phyloP scores from a whole-genome alignment of 1,140 invertebrate species.

The Pseudoatta argentina region DNA sequence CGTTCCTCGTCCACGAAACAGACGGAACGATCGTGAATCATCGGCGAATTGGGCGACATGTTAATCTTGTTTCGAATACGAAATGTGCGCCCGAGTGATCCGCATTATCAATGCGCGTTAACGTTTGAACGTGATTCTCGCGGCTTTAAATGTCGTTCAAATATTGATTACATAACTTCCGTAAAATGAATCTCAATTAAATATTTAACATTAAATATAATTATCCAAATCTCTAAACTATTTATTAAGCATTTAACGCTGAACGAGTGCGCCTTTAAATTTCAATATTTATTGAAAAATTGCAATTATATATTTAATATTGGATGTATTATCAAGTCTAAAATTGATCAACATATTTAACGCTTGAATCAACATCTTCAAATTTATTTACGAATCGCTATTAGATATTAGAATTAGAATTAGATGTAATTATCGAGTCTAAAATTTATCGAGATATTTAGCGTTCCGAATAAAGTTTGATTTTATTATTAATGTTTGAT shows the following conservation, averaged over 20 bases:
- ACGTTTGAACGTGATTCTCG: conserved; percentile 63
- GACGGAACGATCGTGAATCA: conserved; percentile 80
- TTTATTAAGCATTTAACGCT: too few species aligned
- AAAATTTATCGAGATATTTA: conserved; percentile 20
- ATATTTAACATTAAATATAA: background rate
- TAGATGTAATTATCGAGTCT: too few species aligned
- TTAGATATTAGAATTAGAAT: too few species aligned
- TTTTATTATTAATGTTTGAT: background rate
- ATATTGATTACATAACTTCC: conserved; percentile 10
- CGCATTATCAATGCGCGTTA: conserved; percentile 48
- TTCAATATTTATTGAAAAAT: too few species aligned
- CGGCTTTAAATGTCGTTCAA: conserved; percentile 65
- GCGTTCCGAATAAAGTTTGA: background rate
- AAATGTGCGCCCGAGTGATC: conserved; percentile 49
- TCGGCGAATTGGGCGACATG: conserved; percentile 79
- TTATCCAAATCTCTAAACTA: too few species aligned
- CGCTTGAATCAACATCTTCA: too few species aligned
- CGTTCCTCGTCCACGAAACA: conserved; percentile 73
- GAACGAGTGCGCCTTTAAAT: too few species aligned
- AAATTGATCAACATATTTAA: too few species aligned
- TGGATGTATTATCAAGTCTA: too few species aligned
- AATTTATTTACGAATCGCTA: too few species aligned
- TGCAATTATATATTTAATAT: too few species aligned
- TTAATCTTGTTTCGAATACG: conserved; percentile 80
- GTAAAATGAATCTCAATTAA: background rate